phyloP scores from a whole-genome alignment of 2,113 vertebrate genomes.

The Dermatemys mawii region DNA sequence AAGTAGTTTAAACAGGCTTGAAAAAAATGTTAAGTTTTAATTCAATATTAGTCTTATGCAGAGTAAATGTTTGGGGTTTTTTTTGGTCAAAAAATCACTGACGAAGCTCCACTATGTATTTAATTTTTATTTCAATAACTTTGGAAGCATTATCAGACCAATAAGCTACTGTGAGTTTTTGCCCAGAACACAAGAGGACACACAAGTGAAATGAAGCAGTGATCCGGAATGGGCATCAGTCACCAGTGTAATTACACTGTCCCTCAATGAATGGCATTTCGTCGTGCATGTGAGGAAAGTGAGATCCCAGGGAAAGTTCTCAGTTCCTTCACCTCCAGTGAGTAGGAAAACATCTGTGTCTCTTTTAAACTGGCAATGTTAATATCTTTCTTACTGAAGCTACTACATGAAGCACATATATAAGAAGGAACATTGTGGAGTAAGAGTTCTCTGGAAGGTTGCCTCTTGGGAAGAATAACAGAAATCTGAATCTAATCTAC shows the following conservation, averaged over 20 bases:
- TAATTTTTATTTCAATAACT: neutral
- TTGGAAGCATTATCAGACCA: slow-evolving; percentile 65
- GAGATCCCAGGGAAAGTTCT: slow-evolving; percentile 65
- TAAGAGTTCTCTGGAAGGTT: neutral
- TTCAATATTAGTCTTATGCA: neutral
- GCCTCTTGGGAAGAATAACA: neutral
- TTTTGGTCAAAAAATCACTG: neutral
- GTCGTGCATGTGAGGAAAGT: slow-evolving; percentile 60
- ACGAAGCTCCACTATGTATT: neutral
- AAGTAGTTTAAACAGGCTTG: neutral
- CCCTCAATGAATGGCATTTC: slow-evolving; percentile 69
- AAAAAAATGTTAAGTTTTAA: neutral
- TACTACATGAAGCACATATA: slow-evolving; percentile 12
- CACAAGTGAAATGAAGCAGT: slow-evolving; percentile 59
- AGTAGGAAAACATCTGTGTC: neutral
- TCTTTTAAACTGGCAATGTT: neutral
- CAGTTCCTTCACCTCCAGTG: slow-evolving; percentile 65
- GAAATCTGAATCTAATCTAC: neutral
- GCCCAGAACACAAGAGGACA: neutral
- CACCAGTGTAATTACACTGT: slow-evolving; percentile 80
- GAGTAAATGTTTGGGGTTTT: neutral
- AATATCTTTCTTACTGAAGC: neutral
- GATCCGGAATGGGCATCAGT: slow-evolving; percentile 73
- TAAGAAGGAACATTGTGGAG: neutral
- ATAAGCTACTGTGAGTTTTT: slow-evolving; percentile 61